Evolutionary conservation across 2,888 invertebrate species (phyloP), one percentile per base, ranked within the genome.

Genomic region (Argyresthia goedartella): DNA sequence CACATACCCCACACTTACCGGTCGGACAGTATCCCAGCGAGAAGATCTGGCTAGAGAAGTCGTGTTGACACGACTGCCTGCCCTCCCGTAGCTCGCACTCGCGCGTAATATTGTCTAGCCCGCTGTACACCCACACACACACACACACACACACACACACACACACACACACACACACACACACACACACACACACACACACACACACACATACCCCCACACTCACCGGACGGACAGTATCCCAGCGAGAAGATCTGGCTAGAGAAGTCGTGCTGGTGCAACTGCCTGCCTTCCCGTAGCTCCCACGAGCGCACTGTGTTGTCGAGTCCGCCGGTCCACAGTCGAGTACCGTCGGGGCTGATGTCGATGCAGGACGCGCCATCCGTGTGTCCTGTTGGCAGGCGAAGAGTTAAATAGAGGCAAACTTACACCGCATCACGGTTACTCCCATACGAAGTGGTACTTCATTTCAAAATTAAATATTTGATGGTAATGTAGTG

Each of bases 301-400:
- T 98, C 98, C 98, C 98, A 99, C 42, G 96, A 96, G 55, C 98
- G 89, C 51, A 99, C 98, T 1, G 98, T 98, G 81, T 96, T 98
- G 85, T 99, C 98, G 53, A 99, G 88, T 1, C 98, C 98, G 55
- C 98, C 98, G 11, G 98, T 98, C 93, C 93, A 93, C 59, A 94
- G 82, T 62, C 95, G 93, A 35, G 92, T 92, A 53, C 98, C 98
- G 76, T 98, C 98, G 16, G 94, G 92, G 54, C 96, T 96, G 55
- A 99, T 96, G 84, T 99, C 98, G 70, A 98, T 98, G 80, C 98
- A 98, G 54, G 96, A 97, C 52, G 98, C 98, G 59, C 99, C 98
- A 81, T 99, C 99, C 53, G 96, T 97, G 82, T 99, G 98, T 1
- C 98, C 87, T 87, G 64, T 4, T 41, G 8, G 9, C 8, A 1